These are phyloP conservation scores for Megamerina dolium DNA, from an alignment of 2,888 invertebrate species.

Conservation along the genomic window DNA sequence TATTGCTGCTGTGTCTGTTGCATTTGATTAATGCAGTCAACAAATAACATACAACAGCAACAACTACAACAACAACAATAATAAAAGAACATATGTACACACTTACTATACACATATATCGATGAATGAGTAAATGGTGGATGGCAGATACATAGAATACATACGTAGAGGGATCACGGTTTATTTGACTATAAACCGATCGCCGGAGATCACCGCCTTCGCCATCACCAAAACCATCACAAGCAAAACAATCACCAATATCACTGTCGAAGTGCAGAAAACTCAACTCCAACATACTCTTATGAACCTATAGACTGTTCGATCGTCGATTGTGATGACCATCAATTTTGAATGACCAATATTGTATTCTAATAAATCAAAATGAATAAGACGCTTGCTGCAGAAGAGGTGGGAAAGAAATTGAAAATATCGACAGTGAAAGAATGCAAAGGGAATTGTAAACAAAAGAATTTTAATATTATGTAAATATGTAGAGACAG, in stretches of 20 bases:
- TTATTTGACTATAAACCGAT: neutral
- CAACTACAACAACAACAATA: neutral
- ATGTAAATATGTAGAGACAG: no score
- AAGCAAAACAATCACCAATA: neutral
- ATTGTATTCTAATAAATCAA: no score
- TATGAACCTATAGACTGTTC: no score
- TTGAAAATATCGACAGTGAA: no score
- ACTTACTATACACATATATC: neutral
- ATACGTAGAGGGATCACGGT: neutral
- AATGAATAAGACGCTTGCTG: no score
- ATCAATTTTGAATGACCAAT: no score
- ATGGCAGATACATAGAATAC: neutral
- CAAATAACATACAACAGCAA: neutral
- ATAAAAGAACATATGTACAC: neutral
- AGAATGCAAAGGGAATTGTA: no score
- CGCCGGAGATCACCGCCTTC: neutral
- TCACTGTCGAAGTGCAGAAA: neutral
- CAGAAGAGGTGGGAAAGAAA: no score
- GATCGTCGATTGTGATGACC: no score
- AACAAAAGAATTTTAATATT: no score
- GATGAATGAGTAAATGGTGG: neutral
- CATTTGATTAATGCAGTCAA: slow-evolving; percentile 16
- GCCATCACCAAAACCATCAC: neutral
- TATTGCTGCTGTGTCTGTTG: neutral
- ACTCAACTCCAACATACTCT: no score